Base-by-base conservation (phyloP, 1,140 invertebrate genomes). In the Choristoneura fumiferana region DNA sequence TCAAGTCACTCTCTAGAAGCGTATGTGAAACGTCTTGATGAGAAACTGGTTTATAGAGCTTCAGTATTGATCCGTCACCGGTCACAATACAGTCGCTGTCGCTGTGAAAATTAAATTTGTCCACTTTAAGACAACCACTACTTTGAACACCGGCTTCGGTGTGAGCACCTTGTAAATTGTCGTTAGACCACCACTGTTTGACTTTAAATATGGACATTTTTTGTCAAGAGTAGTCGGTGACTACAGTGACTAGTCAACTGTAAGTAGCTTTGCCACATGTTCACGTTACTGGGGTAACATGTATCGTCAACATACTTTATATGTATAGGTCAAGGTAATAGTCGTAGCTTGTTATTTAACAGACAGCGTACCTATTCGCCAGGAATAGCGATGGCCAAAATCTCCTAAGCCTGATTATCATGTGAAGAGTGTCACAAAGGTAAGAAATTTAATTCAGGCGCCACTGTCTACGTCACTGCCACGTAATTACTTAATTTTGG, bases 181-280 rank as follows among this genome's bases (percentile, higher is more conserved):
- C 60, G 43, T 84, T 89, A 5, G 82, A 84, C 85, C 85, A 88
- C 76, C 80, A 88, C 38, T 76, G 63, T 56, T 84, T 87, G 17
- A 79, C 61, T 82, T 88, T 88, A 65, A 88, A 89, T 64, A 89
- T 58, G 6, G 81, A 81, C 81, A 82, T 67, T n/a, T n/a, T 38
- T 1, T 52, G 35, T 9, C 3, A 13, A 49, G 4, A 9, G 35
- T 37, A 9, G 9, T 9, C n/a, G 9, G 8, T 12, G 22, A 22
- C 18, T 49, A 13, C 8, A 49, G 43, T 49, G 2, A 49, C n/a
- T 12, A 49, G 10, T n/a, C n/a, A n/a, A n/a, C n/a, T n/a, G n/a
- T n/a, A 29, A 54, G 10, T 54, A 33, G n/a, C n/a, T 12, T 34
- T 35, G 2, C 8, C 1, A 15, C 52, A 35, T 22, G 33, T 36